These are phyloP conservation scores for Stegophylla sp. DNA, from an alignment of 2,888 invertebrate genomes.

Conservation along the genomic window DNA sequence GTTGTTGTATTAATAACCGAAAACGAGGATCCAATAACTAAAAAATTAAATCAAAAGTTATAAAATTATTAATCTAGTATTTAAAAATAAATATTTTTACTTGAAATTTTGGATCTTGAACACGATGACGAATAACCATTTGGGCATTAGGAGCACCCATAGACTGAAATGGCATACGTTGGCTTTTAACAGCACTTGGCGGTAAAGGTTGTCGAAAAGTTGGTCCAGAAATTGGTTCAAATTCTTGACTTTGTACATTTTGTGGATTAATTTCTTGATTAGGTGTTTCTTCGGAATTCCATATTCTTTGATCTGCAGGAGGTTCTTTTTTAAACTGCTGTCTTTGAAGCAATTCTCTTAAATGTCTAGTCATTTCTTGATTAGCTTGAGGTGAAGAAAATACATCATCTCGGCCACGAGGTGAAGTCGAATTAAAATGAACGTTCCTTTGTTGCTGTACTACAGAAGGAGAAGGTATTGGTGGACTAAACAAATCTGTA, in stretches of 20 bases:
- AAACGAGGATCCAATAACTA: conserved; percentile 68
- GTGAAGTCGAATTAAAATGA: conserved; percentile 52
- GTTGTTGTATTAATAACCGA: conserved; percentile 65
- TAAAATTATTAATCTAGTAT: neutral
- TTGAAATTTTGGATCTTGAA: conserved; percentile 53
- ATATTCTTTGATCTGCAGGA: conserved; percentile 44
- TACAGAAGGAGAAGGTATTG: conserved; percentile 43
- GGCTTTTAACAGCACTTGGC: conserved; percentile 68
- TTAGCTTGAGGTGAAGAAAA: conserved; percentile 58
- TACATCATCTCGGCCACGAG: conserved; percentile 49
- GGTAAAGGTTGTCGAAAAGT: conserved; percentile 77
- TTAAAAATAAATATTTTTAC: conserved; percentile 61
- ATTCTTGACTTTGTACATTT: conserved; percentile 62
- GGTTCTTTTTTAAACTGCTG: conserved; percentile 71
- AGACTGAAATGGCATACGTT: conserved; percentile 64
- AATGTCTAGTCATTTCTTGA: conserved; percentile 74
- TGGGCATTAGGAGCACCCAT: conserved; percentile 60
- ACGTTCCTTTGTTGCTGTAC: conserved; percentile 46
- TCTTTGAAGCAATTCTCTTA: conserved; percentile 80
- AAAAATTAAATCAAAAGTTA: conserved; percentile 15
- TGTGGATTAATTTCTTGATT: conserved; percentile 58
- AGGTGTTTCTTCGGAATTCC: conserved; percentile 55
- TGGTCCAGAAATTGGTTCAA: conserved; percentile 62
- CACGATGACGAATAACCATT: conserved; percentile 63
- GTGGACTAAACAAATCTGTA: conserved; percentile 54